These are phyloP conservation scores for Pangasius sanitwongsei DNA, from an alignment of 2,797 vertebrate genomes.

Conservation along the genomic window DNA sequence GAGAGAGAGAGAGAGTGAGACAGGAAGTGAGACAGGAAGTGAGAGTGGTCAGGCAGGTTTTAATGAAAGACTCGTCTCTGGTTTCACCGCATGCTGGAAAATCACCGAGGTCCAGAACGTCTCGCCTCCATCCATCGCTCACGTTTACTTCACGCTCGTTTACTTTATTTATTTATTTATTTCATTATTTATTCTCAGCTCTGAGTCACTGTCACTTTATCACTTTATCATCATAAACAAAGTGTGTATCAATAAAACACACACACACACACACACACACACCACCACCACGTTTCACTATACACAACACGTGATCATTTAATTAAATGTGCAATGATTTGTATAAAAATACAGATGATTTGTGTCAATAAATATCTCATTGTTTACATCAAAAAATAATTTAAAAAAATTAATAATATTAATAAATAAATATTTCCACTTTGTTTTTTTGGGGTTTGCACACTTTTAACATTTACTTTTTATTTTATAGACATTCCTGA, in stretches of 20 bases:
- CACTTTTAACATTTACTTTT: too few relatives aligned
- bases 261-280: conserved; percentile 9
- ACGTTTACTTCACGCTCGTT: not conserved
- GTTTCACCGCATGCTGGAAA: not conserved
- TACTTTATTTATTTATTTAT: not conserved
- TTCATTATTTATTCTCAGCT: not conserved
- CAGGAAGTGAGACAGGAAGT: not conserved
- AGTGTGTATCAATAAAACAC: too few relatives aligned
- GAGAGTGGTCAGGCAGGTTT: conserved; percentile 13
- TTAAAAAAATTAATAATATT: not conserved
- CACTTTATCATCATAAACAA: not conserved
- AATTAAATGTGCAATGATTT: not conserved
- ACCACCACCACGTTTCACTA: not conserved
- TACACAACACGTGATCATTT: not conserved
- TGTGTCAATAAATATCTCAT: not conserved
- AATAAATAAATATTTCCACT: not conserved
- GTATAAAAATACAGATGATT: not conserved
- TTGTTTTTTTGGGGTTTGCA: not conserved
- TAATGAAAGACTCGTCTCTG: not conserved
- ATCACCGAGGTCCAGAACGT: not conserved
- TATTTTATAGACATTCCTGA: too few relatives aligned
- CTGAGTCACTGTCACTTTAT: not conserved
- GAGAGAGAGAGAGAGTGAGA: not conserved
- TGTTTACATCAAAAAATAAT: not conserved
- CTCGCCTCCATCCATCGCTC: not conserved